Evolutionary conservation across 2,113 vertebrate species (phyloP), one percentile per base, ranked within the genome.

Genomic region (Fulmarus glacialis): DNA sequence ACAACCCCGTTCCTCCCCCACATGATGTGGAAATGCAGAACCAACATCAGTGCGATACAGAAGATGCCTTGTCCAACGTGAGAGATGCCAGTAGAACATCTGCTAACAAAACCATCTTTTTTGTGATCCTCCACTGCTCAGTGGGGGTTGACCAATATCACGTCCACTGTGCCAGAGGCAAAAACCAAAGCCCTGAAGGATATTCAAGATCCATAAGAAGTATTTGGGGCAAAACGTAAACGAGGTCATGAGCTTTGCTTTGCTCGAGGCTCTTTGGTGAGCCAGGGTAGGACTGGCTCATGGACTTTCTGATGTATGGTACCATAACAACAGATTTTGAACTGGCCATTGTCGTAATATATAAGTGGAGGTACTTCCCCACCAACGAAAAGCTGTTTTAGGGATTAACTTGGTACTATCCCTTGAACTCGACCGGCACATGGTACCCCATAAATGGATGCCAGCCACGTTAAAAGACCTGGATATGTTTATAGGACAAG

Each of bases 401-500:
- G 42, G 13, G 7, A 63, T 71, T 70, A 62, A 26, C 5, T 63
- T 45, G 18, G 24, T 74, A 11, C 17, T 29, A 4, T 30, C 32
- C 19, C 11, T 16, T 42, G 64, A 78, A 42, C 17, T 68, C 2
- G 1, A 50, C 12, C n/a, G 63, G 11, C 2, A 6, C 7, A 7
- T 36, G 16, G 38, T 23, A 55, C 4, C 63, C 42, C 18, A 74
- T 38, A 45, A 70, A 38, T 4, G 18, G 27, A 22, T 83, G 32
- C 29, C 64, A 55, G 71, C 13, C 20, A n/a, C 0, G 0, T 34
- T 74, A 11, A n/a, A 60, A 17, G 27, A 53, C 21, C 21, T 36
- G 38, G 18, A 22, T 11, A 18, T 5, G 27, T 73, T 70, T 58
- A 26, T 16, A 70, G 63, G 48, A 78, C 50, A n/a, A 83, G 50